Conservation (phyloP, 2,888 invertebrate genomes). For the Sepiola atlantica region DNA sequence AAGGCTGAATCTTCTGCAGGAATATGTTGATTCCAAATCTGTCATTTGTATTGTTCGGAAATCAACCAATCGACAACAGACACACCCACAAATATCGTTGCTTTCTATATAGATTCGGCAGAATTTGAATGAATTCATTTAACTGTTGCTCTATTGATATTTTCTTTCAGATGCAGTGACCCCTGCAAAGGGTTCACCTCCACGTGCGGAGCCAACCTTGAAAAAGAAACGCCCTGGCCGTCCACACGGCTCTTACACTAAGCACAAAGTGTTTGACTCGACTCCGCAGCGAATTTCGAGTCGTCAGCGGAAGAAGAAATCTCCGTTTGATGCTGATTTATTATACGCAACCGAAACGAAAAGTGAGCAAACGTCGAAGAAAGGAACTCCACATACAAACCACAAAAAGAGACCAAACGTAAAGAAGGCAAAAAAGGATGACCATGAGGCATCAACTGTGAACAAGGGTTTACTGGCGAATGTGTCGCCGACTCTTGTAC, state of each 20-base stretch:
- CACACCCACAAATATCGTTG: no score
- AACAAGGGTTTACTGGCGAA: background rate
- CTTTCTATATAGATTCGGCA: no score
- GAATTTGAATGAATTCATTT: no score
- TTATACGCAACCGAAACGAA: background rate
- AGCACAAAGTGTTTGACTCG: background rate
- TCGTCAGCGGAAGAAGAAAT: background rate
- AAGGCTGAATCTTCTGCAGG: no score
- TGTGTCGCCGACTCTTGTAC: slow-evolving; percentile 13
- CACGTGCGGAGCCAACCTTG: background rate
- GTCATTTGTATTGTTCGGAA: no score
- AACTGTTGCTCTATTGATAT: background rate
- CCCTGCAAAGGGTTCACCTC: background rate
- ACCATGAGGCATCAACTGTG: background rate
- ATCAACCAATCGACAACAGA: no score
- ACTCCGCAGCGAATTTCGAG: background rate
- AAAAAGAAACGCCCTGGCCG: background rate
- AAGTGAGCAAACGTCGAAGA: background rate
- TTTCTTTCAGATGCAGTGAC: background rate
- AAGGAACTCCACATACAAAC: background rate
- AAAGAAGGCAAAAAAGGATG: background rate
- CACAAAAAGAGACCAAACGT: background rate
- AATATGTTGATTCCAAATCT: no score
- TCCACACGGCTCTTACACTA: background rate
- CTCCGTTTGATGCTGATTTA: background rate